Percentiles rank a stretch among this genome's conserved stretches.
phyloP scores from a whole-genome alignment of 2,113 vertebrate genomes.

The Myiozetetes cayanensis region DNA sequence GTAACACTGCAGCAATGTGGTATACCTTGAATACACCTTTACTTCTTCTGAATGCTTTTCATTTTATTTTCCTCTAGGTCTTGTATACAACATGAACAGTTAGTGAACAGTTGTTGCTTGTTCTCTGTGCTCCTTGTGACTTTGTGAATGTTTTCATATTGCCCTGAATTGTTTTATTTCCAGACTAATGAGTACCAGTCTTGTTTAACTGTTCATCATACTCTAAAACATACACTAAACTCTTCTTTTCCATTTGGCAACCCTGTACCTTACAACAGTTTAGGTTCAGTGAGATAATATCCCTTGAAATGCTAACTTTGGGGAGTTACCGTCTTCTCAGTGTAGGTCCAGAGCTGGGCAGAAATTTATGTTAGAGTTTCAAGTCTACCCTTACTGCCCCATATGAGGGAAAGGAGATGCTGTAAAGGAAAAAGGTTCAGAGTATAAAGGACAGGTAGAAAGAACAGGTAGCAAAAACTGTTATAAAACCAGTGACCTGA shows the following conservation, averaged over 20 bases:
- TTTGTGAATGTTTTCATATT: background rate
- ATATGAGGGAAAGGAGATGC: background rate
- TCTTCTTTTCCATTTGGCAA: background rate
- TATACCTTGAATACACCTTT: background rate
- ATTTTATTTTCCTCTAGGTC: background rate
- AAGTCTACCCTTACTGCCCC: background rate
- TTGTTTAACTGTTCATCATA: background rate
- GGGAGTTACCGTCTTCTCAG: background rate
- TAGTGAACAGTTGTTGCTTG: background rate
- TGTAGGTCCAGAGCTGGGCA: background rate
- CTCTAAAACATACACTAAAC: background rate
- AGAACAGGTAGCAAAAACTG: background rate
- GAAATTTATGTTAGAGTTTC: background rate
- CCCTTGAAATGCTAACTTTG: background rate
- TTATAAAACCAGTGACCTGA: background rate
- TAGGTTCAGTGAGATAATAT: background rate
- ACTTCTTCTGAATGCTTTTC: background rate
- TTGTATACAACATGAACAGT: background rate
- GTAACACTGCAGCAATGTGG: slow-evolving; percentile 61
- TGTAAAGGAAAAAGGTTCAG: background rate
- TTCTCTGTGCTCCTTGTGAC: background rate
- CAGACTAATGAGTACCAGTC: background rate
- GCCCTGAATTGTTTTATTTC: background rate
- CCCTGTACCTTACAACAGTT: background rate
- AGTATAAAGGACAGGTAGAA: background rate